These are phyloP conservation scores for Dendrolimus houi DNA, from an alignment of 2,888 invertebrate species.

Conservation along the genomic window DNA sequence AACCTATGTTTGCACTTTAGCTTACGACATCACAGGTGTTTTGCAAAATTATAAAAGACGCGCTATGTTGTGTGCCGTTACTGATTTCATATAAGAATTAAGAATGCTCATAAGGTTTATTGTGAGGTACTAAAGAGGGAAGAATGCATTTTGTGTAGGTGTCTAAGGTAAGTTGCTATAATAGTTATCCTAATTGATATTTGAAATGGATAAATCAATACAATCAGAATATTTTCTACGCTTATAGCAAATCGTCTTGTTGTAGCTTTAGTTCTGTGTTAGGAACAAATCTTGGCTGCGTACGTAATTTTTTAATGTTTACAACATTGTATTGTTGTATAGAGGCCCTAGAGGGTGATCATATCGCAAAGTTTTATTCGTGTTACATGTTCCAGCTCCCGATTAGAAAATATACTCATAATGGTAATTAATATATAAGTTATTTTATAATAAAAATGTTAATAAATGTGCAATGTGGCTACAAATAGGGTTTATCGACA, in stretches of 20 bases:
- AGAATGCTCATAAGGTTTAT: too few species aligned
- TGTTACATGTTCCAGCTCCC: constrained; percentile 16
- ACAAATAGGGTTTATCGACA: constrained; percentile 38
- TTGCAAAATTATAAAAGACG: too few species aligned
- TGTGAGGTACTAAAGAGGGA: too few species aligned
- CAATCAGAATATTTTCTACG: neutral
- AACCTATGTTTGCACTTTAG: too few species aligned
- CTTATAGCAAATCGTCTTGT: too few species aligned
- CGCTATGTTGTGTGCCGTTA: too few species aligned
- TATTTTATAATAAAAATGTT: constrained; percentile 31
- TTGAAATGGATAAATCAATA: neutral
- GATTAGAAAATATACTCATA: constrained; percentile 42
- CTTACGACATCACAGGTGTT: too few species aligned
- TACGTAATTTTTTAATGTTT: constrained; percentile 17
- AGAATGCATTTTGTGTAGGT: too few species aligned
- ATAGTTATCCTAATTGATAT: too few species aligned
- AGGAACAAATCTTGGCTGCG: constrained; percentile 3
- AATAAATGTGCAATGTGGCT: constrained; percentile 58
- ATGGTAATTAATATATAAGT: constrained; percentile 31
- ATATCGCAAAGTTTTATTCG: constrained; percentile 16
- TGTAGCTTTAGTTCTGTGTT: neutral
- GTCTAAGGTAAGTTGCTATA: too few species aligned
- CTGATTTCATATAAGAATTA: too few species aligned
- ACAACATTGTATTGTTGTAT: constrained; percentile 20
- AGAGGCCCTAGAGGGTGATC: constrained; percentile 14